phyloP scores from a whole-genome alignment of 2,113 vertebrate genomes.

The Pelodiscus sinensis region DNA sequence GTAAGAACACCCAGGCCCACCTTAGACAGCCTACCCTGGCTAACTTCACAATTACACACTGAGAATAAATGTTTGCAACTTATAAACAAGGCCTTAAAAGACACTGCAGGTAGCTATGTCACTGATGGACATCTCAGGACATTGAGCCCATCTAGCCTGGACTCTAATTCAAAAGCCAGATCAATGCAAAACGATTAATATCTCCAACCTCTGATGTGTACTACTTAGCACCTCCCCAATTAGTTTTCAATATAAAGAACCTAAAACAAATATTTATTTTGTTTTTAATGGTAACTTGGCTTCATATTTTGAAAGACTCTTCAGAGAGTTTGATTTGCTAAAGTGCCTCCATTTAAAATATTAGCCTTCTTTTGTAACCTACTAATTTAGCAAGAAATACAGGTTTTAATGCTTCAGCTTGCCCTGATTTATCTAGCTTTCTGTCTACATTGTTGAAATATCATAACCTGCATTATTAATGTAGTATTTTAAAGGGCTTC shows the following conservation, averaged over 20 bases:
- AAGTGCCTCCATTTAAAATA: not conserved
- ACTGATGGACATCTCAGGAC: not conserved
- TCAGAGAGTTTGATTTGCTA: not conserved
- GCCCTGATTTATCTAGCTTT: not conserved
- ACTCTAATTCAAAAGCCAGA: not conserved
- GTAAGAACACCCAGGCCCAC: not conserved
- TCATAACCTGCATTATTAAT: not conserved
- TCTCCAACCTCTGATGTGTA: not conserved
- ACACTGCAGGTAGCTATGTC: not conserved
- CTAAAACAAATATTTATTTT: not conserved
- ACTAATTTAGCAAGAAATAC: not conserved
- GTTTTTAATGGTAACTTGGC: not conserved
- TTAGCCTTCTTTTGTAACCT: not conserved
- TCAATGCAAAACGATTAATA: not conserved
- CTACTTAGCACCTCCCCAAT: not conserved
- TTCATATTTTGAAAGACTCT: not conserved
- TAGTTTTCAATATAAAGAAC: not conserved
- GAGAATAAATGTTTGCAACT: not conserved
- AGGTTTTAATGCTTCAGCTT: not conserved
- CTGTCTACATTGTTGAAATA: not conserved
- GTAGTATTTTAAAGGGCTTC: not conserved
- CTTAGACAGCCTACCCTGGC: not conserved
- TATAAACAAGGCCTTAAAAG: not conserved
- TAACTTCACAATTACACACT: not conserved
- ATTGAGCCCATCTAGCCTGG: not conserved